Base-by-base conservation (phyloP, 92 coral and sea anemone species). In the Zoanthus gigantus region DNA sequence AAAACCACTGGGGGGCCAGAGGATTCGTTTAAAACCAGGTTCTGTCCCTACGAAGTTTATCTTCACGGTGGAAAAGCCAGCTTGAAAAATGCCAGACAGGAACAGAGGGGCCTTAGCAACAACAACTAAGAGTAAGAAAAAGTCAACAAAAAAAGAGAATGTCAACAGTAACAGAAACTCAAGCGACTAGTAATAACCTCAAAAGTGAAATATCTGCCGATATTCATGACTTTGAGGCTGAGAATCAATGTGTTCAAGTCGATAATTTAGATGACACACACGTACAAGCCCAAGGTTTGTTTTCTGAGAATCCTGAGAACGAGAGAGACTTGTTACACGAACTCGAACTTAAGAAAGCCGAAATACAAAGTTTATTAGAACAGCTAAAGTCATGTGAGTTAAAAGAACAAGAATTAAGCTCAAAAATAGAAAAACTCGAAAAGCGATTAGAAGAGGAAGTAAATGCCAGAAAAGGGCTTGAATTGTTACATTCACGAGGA, bases 21-120 rank as follows among this genome's bases (percentile, higher is more conserved):
- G 76, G 50, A 31, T 71, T 32, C 76, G 50, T 71, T 71, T 71
- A 42, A 71, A 71, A 42, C 52, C 76, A 37, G 76, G 76, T 31
- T 71, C 76, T 7, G 76, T 71, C 12, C 76, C 76, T 9, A 71
- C 76, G 50, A 71, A 71, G 76, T 71, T 71, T 72, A 15, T 44
- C 12, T 72, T 72, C 37, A 72, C 77, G 15, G 53, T 72, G 15
- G 77, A 44, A 72, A 72, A 72, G 77, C 50, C 77, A 44, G 77
- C 74, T 18, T 6, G 74, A 69, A 69, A 69, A 32, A 69, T 18
- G 74, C 74, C 74, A 63, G 5, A 16, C 56, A 50, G 56, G 69
- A 15, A 63, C 28, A 15, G 69, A 63, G 18, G 5, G 8, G 23
- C 69, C 23, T 12, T 60, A 63, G 28, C 69, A 63, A 63, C 69